These are phyloP conservation scores for Meleagris gallopavo DNA, from an alignment of 2,113 vertebrate genomes.

Conservation along the genomic window DNA sequence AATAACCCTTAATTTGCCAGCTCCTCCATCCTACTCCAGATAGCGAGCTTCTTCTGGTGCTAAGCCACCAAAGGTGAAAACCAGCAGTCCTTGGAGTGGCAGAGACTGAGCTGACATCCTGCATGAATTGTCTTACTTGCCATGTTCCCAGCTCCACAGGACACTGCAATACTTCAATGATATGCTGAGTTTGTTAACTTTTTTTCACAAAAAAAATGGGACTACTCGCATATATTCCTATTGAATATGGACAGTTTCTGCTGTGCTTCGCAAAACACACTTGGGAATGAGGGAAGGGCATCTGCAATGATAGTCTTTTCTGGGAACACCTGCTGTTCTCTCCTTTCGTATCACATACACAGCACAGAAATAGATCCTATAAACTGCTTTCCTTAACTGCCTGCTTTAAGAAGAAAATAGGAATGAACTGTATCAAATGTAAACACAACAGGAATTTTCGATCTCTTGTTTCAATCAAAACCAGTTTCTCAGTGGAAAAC, in stretches of 20 bases:
- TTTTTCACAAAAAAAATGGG: neutral
- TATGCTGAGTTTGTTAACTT: neutral
- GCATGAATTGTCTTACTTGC: neutral
- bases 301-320: neutral
- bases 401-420: constrained; percentile 4
- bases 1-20: neutral
- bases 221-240: neutral
- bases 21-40: neutral
- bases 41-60: neutral
- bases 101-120: neutral
- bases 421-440: neutral
- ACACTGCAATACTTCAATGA: neutral
- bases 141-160: neutral
- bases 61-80: neutral
- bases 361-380: neutral
- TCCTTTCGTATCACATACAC: neutral
- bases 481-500: neutral
- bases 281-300: neutral
- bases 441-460: neutral
- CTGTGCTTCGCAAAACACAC: neutral
- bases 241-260: neutral
- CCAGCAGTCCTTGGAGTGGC: neutral
- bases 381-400: neutral
- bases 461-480: constrained; percentile 40
- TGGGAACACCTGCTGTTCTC: neutral